Percentiles rank a stretch among this genome's conserved stretches.
These are phyloP conservation scores for Antheraea assamensis DNA, from an alignment of 2,888 invertebrate genomes.

Conservation along the genomic window DNA sequence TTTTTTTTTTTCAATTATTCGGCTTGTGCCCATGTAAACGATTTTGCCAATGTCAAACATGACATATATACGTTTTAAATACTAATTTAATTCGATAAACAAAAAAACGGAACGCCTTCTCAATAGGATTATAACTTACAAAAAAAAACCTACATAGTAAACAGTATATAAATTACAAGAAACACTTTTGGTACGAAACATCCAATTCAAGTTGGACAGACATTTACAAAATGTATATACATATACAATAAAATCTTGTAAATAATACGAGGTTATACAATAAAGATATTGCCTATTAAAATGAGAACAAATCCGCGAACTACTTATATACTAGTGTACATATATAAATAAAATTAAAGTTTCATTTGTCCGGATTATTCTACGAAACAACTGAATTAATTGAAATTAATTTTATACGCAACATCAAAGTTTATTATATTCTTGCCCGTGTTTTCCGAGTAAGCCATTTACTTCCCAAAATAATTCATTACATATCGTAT, in stretches of 20 bases:
- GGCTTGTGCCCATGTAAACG: too few species aligned
- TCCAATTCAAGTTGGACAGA: constrained; percentile 69
- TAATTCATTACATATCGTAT: neutral
- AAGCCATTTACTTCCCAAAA: neutral
- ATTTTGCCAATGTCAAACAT: too few species aligned
- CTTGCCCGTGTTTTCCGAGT: too few species aligned
- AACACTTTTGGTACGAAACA: constrained; percentile 67
- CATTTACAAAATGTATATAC: constrained; percentile 1
- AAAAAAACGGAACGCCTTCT: neutral
- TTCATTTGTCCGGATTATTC: too few species aligned
- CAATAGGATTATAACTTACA: neutral
- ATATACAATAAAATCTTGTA: constrained; percentile 4
- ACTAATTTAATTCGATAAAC: too few species aligned
- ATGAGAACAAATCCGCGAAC: neutral
- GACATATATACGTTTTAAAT: too few species aligned
- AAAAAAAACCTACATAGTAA: constrained; percentile 13
- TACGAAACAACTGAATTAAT: too few species aligned
- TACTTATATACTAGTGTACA: too few species aligned
- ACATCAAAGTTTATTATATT: too few species aligned
- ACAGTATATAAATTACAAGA: constrained; percentile 33
- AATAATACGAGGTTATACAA: neutral
- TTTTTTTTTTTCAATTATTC: too few species aligned
- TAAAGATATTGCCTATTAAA: neutral
- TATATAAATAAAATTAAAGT: too few species aligned
- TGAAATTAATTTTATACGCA: too few species aligned